phyloP scores from a whole-genome alignment of 2,888 invertebrate species.

The Andricus curvator region DNA sequence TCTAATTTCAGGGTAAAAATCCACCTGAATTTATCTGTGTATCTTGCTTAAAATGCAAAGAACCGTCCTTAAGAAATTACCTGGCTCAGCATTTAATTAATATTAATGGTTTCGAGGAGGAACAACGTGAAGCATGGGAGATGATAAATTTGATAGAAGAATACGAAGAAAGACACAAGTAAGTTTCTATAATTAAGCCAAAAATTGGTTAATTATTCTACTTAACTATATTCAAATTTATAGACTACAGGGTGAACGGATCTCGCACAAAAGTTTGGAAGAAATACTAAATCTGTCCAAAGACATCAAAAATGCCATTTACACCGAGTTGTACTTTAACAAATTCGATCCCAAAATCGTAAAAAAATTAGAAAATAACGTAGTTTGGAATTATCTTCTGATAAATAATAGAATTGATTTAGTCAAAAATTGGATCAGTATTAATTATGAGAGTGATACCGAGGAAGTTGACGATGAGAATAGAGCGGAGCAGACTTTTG shows the following conservation, averaged over 20 bases:
- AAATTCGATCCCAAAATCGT: slow-evolving; percentile 69
- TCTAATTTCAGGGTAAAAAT: slow-evolving; percentile 77
- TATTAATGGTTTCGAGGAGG: slow-evolving; percentile 73
- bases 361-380: slow-evolving; percentile 67
- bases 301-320: slow-evolving; percentile 64
- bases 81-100: slow-evolving; percentile 84
- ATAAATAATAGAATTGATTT: slow-evolving; percentile 82
- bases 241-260: slow-evolving; percentile 66
- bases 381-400: slow-evolving; percentile 83
- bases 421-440: slow-evolving; percentile 83
- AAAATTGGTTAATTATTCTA: not conserved
- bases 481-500: slow-evolving; percentile 80
- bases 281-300: slow-evolving; percentile 69
- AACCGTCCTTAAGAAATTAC: slow-evolving; percentile 83
- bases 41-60: slow-evolving; percentile 81
- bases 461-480: slow-evolving; percentile 59
- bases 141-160: slow-evolving; percentile 74
- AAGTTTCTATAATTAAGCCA: slow-evolving; percentile 50
- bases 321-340: slow-evolving; percentile 74
- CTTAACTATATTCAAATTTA: slow-evolving; percentile 40
- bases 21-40: slow-evolving; percentile 81
- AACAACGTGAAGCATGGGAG: slow-evolving; percentile 76
- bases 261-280: slow-evolving; percentile 72
- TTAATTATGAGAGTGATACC: slow-evolving; percentile 73
- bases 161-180: slow-evolving; percentile 66